A percentile compares a stretch with the other conserved stretches of the same genome.
These are phyloP conservation scores for Acropternis orthonyx DNA, from an alignment of 2,797 vertebrate species.

Conservation along the genomic window DNA sequence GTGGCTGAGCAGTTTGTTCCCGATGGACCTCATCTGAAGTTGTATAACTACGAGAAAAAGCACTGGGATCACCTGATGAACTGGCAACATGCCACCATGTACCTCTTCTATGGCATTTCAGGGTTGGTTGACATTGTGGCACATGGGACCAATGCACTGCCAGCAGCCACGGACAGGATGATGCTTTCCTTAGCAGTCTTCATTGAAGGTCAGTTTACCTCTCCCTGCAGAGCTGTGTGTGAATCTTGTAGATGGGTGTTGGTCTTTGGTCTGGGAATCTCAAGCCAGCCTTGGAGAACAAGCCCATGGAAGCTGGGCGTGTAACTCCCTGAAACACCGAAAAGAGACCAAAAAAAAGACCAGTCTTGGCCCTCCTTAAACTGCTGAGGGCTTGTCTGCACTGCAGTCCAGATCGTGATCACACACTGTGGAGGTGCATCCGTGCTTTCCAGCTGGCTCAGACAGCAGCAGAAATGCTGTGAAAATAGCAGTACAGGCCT, in stretches of 20 bases:
- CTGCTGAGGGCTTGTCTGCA: not conserved
- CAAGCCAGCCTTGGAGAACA: not conserved
- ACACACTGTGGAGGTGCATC: rapidly evolving
- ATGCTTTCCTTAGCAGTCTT: slow-evolving; percentile 89
- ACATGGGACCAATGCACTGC: slow-evolving; percentile 79
- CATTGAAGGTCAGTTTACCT: slow-evolving; percentile 82
- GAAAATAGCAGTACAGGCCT: not conserved
- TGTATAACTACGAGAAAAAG: slow-evolving; percentile 83
- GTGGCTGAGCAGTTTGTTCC: slow-evolving; percentile 87
- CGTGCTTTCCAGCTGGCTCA: not conserved
- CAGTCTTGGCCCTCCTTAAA: not conserved
- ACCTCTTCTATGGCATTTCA: slow-evolving; percentile 89
- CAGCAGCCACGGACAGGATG: slow-evolving; percentile 84
- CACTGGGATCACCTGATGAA: slow-evolving; percentile 87
- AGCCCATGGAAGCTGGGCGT: not conserved
- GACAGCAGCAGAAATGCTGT: not conserved
- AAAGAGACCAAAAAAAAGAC: not conserved
- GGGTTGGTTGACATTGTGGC: slow-evolving; percentile 82
- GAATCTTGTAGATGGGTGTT: not conserved
- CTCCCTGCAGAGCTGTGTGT: not conserved
- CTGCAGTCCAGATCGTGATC: not conserved
- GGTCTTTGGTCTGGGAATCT: not conserved
- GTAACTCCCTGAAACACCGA: not conserved
- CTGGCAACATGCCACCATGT: slow-evolving; percentile 96
- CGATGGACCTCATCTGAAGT: slow-evolving; percentile 82